Evolutionary conservation across 2,888 invertebrate species (phyloP).

Genomic region (Itoplectis maculator): DNA sequence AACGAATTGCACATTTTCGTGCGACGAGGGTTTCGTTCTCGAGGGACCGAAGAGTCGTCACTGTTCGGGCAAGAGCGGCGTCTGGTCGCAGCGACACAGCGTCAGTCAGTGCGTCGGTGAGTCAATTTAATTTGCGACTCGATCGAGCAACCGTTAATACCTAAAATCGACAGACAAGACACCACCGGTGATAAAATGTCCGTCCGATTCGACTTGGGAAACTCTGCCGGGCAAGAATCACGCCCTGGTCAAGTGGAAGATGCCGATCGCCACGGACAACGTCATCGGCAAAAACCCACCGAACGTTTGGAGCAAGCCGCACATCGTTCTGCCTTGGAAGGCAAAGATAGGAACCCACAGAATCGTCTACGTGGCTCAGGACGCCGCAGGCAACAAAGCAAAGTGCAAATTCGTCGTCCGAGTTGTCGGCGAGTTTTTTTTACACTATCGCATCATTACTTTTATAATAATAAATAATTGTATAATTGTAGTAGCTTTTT

Average conservation of each 20-base stretch:
- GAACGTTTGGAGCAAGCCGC: constrained; percentile 87
- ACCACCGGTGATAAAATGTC: constrained; percentile 87
- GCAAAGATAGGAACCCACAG: constrained; percentile 87
- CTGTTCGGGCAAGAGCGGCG: constrained; percentile 86
- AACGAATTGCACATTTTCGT: constrained; percentile 86
- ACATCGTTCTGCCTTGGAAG: constrained; percentile 86
- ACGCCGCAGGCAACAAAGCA: constrained; percentile 87
- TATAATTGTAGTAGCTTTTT: too few species aligned
- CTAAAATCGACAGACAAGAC: constrained; percentile 86
- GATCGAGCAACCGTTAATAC: too few species aligned
- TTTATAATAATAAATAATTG: too few species aligned
- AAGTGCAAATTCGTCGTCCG: constrained; percentile 87
- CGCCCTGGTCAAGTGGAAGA: constrained; percentile 82
- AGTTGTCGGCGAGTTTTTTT: constrained; percentile 85
- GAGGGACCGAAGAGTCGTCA: constrained; percentile 86
- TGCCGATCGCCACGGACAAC: constrained; percentile 86
- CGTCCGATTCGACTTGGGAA: constrained; percentile 85
- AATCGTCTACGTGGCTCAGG: constrained; percentile 88
- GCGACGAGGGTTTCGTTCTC: constrained; percentile 87
- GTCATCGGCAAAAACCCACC: constrained; percentile 86
- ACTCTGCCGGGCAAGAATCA: constrained; percentile 85
- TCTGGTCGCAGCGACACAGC: constrained; percentile 85
- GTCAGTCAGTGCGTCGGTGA: constrained; percentile 85
- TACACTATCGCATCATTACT: too few species aligned
- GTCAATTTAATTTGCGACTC: too few species aligned